Evolutionary conservation across 2,888 invertebrate species (phyloP).

Genomic region (Mystacides longicornis): DNA sequence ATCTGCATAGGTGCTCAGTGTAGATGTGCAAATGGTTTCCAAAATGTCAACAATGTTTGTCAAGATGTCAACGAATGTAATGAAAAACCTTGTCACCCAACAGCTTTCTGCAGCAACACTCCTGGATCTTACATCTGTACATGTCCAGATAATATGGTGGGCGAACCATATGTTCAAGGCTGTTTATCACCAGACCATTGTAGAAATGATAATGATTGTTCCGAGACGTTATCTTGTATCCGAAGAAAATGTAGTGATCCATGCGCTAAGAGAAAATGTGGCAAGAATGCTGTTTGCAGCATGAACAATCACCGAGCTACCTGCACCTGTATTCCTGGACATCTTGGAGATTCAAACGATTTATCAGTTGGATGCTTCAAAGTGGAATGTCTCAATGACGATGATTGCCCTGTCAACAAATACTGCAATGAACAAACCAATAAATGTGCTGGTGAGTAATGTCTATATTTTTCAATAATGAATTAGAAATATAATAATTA

Average conservation of each 20-base stretch:
- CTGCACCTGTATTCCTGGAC: conserved; percentile 74
- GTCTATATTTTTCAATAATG: not conserved
- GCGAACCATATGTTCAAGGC: conserved; percentile 59
- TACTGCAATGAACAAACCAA: conserved; percentile 68
- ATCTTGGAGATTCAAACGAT: conserved; percentile 74
- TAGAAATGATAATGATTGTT: conserved; percentile 64
- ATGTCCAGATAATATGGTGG: conserved; percentile 73
- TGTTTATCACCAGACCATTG: conserved; percentile 75
- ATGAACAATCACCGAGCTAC: conserved; percentile 63
- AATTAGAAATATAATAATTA: not conserved
- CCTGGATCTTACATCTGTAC: conserved; percentile 74
- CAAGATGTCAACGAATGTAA: conserved; percentile 79
- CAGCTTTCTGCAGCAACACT: conserved; percentile 71
- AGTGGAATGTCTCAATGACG: conserved; percentile 75
- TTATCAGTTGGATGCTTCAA: conserved; percentile 75
- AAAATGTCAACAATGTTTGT: conserved; percentile 66
- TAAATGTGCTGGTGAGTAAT: conserved; percentile 65
- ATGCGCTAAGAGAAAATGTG: conserved; percentile 65
- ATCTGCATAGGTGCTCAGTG: conserved; percentile 69
- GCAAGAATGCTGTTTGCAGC: conserved; percentile 67
- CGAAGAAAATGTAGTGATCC: conserved; percentile 75
- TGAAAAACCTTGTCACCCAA: conserved; percentile 68
- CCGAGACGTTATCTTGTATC: conserved; percentile 66
- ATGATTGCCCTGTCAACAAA: conserved; percentile 68
- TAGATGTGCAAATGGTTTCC: conserved; percentile 70